Evolutionary conservation across 2,888 invertebrate genomes (phyloP), one percentile per base, ranked within the genome.

Genomic region (Kuschelorhynchus macadamiae): DNA sequence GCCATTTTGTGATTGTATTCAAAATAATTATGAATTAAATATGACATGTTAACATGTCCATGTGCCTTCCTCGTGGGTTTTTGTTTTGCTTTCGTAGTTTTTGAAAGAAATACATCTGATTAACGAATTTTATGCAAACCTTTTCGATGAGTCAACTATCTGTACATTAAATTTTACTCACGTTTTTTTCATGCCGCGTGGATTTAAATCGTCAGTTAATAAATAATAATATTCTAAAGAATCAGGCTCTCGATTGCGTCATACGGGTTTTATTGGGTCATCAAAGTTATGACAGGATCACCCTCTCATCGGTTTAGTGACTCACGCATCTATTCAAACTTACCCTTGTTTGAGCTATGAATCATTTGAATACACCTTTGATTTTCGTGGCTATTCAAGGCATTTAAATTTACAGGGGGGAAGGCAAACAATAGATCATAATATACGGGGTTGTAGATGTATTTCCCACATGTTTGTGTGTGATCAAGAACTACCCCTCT

Each of bases 301-400:
- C 66, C 67, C 67, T n/a, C n/a, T 55, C 62, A 67, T 67, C 50
- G 46, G 12, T 21, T 42, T 14, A 55, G 42, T 67, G 67, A 67
- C 44, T 67, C 67, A 67, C 17, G 39, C 42, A 56, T 41, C 55
- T 49, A 67, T 67, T 67, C 56, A 66, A 62, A 62, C 49, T 56
- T 67, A 67, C 67, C 67, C 67, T 50, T 67, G 50, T 62, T 67
- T 67, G 25, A 32, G 14, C 44, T 57, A 62, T 67, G 67, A 67
- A 39, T 67, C 67, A 62, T 56, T 67, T 44, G 16, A 20, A 16
- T 44, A 52, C 50, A 56, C 62, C 62, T 62, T 49, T 52, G 67
- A 16, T 55, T 47, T 60, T 20, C 25, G 47, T 63, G 7, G 17
- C 21, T 16, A 63, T 63, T 63, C 36, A 55, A 53, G 39, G 20